phyloP scores from a whole-genome alignment of 2,888 invertebrate genomes.

The Linhomoeus sp. region DNA sequence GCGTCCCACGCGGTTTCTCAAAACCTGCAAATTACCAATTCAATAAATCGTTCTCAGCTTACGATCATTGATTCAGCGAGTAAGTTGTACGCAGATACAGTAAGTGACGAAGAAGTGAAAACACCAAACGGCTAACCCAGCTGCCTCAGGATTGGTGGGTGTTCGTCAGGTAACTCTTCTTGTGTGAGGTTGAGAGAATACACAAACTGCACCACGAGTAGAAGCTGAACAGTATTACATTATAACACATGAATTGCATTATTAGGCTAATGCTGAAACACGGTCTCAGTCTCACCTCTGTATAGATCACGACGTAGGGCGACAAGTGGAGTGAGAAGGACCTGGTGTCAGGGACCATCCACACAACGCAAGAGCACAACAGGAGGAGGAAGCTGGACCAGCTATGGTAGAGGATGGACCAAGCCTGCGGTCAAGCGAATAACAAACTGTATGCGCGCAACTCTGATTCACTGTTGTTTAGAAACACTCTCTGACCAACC shows the following conservation, averaged over 20 bases:
- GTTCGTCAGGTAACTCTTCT: slow-evolving; percentile 47
- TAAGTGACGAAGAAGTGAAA: too few relatives aligned
- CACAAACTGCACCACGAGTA: slow-evolving; percentile 53
- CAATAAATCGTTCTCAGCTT: too few relatives aligned
- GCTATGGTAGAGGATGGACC: slow-evolving; percentile 93
- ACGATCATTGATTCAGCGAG: too few relatives aligned
- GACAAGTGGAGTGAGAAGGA: slow-evolving; percentile 72
- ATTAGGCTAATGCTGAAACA: too few relatives aligned
- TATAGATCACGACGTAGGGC: slow-evolving; percentile 68
- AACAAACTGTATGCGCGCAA: too few relatives aligned
- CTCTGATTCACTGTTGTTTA: too few relatives aligned
- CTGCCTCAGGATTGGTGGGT: slow-evolving; percentile 5
- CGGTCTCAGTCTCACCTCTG: too few relatives aligned
- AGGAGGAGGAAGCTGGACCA: slow-evolving; percentile 87
- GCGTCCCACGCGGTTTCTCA: slow-evolving; percentile 9
- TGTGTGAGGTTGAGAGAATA: slow-evolving; percentile 70
- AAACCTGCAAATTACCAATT: too few relatives aligned
- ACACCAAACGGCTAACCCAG: too few relatives aligned
- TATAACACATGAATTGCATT: too few relatives aligned
- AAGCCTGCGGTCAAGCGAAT: too few relatives aligned
- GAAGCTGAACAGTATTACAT: slow-evolving; percentile 31
- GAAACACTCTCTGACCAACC: slow-evolving; percentile 7
- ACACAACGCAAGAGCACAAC: slow-evolving; percentile 76
- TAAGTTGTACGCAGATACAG: too few relatives aligned
- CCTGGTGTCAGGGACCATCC: slow-evolving; percentile 84